Conservation (phyloP, 1,140 invertebrate genomes). For the Ceratosolen fusciceps region DNA sequence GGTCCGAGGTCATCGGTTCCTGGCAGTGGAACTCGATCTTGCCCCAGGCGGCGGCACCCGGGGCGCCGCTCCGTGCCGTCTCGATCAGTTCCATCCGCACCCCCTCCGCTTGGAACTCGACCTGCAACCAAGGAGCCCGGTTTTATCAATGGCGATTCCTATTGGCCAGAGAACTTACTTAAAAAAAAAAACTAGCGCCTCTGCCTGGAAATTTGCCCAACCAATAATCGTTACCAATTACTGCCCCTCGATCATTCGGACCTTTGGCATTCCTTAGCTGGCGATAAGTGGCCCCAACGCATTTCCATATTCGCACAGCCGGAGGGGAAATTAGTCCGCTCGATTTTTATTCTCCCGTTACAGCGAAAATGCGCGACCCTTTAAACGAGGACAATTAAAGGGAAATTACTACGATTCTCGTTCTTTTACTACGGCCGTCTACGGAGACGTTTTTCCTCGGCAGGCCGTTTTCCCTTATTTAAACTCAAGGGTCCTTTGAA, state of each 20-base stretch:
- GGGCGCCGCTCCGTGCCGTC: conserved; percentile 86
- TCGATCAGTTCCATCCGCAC: conserved; percentile 90
- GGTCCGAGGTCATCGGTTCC: conserved; percentile 87
- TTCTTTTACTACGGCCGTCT: no score
- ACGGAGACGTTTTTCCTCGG: background rate
- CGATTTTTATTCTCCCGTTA: background rate
- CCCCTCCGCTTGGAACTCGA: conserved; percentile 92
- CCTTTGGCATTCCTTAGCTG: background rate
- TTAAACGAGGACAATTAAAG: background rate
- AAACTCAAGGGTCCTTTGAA: background rate
- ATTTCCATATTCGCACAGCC: background rate
- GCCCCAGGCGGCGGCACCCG: conserved; percentile 89
- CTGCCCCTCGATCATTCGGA: background rate
- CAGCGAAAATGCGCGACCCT: background rate
- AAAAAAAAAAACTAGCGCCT: no score
- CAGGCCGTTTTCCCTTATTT: background rate
- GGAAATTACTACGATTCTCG: background rate
- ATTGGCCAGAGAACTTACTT: no score
- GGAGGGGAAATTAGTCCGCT: background rate
- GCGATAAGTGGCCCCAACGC: background rate
- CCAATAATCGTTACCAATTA: background rate
- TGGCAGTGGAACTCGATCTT: conserved; percentile 91
- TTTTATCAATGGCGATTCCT: no score
- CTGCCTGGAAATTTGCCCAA: background rate
- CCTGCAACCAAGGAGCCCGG: conserved; percentile 72